Evolutionary conservation across 2,113 vertebrate species (phyloP).

Genomic region (Garra rufa): DNA sequence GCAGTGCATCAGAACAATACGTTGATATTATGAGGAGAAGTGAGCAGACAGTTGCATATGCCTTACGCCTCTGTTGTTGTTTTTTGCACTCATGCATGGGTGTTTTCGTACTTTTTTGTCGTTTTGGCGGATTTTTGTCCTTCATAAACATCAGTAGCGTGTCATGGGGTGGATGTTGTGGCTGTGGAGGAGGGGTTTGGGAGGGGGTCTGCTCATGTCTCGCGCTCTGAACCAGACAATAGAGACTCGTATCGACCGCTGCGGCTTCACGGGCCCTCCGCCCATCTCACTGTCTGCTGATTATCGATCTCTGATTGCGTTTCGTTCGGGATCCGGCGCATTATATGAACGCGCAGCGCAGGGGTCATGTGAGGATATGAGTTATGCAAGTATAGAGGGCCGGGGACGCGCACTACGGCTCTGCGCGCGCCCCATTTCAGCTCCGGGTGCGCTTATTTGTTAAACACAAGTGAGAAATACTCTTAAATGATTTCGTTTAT

Average conservation of each 20-base stretch:
- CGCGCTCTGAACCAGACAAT: slow-evolving; percentile 76
- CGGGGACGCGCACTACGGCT: not conserved
- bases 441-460: not conserved
- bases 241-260: slow-evolving; percentile 58
- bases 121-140: not conserved
- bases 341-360: not conserved
- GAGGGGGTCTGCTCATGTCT: slow-evolving; percentile 79
- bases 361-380: slow-evolving; percentile 30
- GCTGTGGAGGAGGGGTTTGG: slow-evolving; percentile 63
- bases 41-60: not conserved
- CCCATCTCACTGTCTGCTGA: not conserved
- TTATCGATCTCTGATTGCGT: not conserved
- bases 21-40: not conserved
- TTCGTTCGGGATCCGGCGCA: not conserved
- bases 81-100: not conserved
- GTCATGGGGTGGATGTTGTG: not conserved
- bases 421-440: not conserved
- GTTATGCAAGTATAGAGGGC: not conserved
- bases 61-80: not conserved
- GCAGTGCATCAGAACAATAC: not conserved
- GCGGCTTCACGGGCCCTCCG: not conserved
- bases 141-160: not conserved
- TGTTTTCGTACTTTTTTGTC: not conserved
- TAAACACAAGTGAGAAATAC: not conserved
- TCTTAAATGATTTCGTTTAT: not conserved